These are phyloP conservation scores for Erpetoichthys calabaricus DNA, from an alignment of 2,797 vertebrate genomes.

Conservation along the genomic window DNA sequence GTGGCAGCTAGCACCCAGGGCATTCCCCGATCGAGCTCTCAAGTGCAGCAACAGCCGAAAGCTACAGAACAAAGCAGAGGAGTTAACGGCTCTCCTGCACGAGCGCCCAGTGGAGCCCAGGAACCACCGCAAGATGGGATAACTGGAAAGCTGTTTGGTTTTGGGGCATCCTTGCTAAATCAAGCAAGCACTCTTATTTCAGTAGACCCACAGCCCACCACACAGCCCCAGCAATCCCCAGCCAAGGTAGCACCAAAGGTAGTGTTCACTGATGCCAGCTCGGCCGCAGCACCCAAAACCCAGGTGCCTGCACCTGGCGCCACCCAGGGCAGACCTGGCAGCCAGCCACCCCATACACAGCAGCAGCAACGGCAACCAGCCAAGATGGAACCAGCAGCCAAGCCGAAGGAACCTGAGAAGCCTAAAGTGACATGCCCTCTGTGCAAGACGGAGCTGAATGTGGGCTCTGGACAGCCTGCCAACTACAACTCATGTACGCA, in stretches of 20 bases:
- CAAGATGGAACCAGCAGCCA: slow-evolving; percentile 39
- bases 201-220: slow-evolving; percentile 65
- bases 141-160: slow-evolving; percentile 91
- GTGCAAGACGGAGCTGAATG: slow-evolving; percentile 84
- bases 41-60: slow-evolving; percentile 57
- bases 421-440: slow-evolving; percentile 73
- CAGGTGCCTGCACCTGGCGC: slow-evolving; percentile 32
- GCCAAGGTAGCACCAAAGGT: slow-evolving; percentile 74
- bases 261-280: slow-evolving; percentile 64
- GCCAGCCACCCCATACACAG: slow-evolving; percentile 25
- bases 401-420: slow-evolving; percentile 70
- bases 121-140: slow-evolving; percentile 86
- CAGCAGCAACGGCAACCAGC: slow-evolving; percentile 25
- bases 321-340: slow-evolving; percentile 27
- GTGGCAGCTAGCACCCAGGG: slow-evolving; percentile 46
- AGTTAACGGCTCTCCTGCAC: slow-evolving; percentile 58
- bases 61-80: slow-evolving; percentile 60
- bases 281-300: slow-evolving; percentile 57
- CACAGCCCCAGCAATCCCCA: slow-evolving; percentile 63
- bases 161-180: slow-evolving; percentile 88
- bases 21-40: slow-evolving; percentile 64
- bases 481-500: slow-evolving; percentile 93
- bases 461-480: slow-evolving; percentile 59
- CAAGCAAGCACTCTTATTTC: slow-evolving; percentile 93
- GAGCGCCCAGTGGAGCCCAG: slow-evolving; percentile 61